Conservation (phyloP, 2,797 vertebrate species). For the Ctenochaetus hawaiiensis region DNA sequence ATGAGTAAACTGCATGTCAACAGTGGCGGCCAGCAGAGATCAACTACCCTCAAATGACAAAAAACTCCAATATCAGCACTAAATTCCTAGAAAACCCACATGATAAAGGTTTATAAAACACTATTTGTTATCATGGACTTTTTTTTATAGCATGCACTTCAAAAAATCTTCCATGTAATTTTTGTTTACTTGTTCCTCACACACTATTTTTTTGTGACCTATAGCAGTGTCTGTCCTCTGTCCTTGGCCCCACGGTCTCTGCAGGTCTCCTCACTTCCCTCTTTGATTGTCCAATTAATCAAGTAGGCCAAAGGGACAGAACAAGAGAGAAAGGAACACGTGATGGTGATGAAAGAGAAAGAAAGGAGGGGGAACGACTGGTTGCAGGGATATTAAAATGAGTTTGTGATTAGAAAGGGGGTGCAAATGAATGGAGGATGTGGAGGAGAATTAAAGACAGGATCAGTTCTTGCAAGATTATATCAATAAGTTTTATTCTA, state of each 20-base stretch:
- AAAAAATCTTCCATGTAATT: neutral
- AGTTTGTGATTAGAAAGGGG: slow-evolving; percentile 12
- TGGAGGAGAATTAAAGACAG: slow-evolving; percentile 4
- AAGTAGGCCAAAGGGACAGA: slow-evolving; percentile 68
- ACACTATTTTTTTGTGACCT: slow-evolving; percentile 43
- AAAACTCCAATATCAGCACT: slow-evolving; percentile 6
- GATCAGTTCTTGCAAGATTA: slow-evolving; percentile 35
- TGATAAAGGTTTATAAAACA: neutral
- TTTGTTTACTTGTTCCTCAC: slow-evolving; percentile 2
- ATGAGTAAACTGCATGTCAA: slow-evolving; percentile 54
- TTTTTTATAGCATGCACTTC: too few species aligned
- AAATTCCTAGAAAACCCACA: neutral
- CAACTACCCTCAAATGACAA: slow-evolving; percentile 6
- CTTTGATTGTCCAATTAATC: slow-evolving; percentile 71
- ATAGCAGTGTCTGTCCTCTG: slow-evolving; percentile 28
- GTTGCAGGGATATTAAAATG: neutral
- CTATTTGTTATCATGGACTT: neutral
- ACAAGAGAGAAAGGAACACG: slow-evolving; percentile 49
- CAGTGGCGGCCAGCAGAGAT: slow-evolving; percentile 28
- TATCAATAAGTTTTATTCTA: slow-evolving; percentile 14
- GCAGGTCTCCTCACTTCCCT: slow-evolving; percentile 47
- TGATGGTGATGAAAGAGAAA: slow-evolving; percentile 35
- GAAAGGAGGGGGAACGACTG: slow-evolving; percentile 15
- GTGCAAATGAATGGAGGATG: neutral
- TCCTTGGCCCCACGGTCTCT: slow-evolving; percentile 48